Conservation (phyloP, 2,888 invertebrate genomes). For the Eupithecia centaureata region DNA sequence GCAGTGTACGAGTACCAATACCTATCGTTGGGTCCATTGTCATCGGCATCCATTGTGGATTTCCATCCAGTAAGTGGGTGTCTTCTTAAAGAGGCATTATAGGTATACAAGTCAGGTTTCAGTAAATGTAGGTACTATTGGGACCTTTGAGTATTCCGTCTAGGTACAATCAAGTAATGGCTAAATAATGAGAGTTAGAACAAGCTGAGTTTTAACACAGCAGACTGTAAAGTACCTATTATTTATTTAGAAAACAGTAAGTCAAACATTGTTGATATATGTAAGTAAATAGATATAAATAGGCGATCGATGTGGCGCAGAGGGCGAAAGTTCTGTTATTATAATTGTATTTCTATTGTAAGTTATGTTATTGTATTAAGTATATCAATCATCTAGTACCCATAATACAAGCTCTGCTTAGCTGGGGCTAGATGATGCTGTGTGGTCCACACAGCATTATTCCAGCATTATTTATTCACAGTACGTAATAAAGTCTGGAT, state of each 20-base stretch:
- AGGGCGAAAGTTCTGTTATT: background rate
- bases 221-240: background rate
- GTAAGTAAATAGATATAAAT: too few relatives aligned
- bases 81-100: constrained; percentile 34
- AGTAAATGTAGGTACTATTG: background rate
- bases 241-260: too few relatives aligned
- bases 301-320: too few relatives aligned
- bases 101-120: constrained; percentile 2
- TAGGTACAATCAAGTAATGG: background rate
- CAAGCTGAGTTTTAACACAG: background rate
- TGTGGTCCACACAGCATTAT: too few relatives aligned
- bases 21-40: constrained; percentile 34
- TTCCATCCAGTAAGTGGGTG: constrained; percentile 38
- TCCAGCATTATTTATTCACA: too few relatives aligned
- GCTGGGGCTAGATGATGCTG: too few relatives aligned
- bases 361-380: too few relatives aligned
- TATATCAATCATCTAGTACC: too few relatives aligned
- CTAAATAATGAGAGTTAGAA: background rate
- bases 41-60: constrained; percentile 27
- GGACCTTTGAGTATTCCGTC: background rate
- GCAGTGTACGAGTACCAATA: constrained; percentile 33
- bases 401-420: too few relatives aligned
- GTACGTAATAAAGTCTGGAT: too few relatives aligned
- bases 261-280: too few relatives aligned
- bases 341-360: too few relatives aligned